phyloP scores from a whole-genome alignment of 2,888 invertebrate genomes.

The Petrolisthes cinctipes region DNA sequence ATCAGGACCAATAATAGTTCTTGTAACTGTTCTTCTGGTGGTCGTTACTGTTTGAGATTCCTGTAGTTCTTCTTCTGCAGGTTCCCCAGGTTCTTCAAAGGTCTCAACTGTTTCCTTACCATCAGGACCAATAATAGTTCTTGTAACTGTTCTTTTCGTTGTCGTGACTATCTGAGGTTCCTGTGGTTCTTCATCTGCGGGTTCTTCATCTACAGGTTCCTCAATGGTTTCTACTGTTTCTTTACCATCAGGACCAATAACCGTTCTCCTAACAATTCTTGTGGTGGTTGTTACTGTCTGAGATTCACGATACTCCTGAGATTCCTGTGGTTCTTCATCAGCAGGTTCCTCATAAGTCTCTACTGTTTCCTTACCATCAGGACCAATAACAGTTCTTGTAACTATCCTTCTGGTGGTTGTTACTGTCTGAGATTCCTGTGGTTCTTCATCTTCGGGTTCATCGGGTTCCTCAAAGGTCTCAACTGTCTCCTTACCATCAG shows the following conservation, averaged over 20 bases:
- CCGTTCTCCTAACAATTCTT: constrained; percentile 17
- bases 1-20: constrained; percentile 19
- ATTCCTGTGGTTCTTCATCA: constrained; percentile 21
- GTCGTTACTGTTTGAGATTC: constrained; percentile 16
- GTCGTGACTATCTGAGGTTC: neutral
- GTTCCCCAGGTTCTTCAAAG: neutral
- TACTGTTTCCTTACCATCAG: constrained; percentile 10
- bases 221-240: constrained; percentile 29
- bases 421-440: neutral
- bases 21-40: constrained; percentile 13
- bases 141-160: constrained; percentile 17
- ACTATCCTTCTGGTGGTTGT: neutral
- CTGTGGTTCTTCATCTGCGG: neutral
- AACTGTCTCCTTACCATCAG: constrained; percentile 17
- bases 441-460: neutral
- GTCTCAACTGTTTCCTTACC: constrained; percentile 19
- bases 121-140: constrained; percentile 21
- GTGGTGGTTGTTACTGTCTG: neutral
- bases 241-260: constrained; percentile 9
- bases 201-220: neutral
- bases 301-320: neutral
- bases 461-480: constrained; percentile 26
- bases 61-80: constrained; percentile 18
- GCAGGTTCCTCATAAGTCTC: constrained; percentile 13
- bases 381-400: constrained; percentile 12